Conservation (phyloP, 2,888 invertebrate species). For the Zootermopsis nevadensis region DNA sequence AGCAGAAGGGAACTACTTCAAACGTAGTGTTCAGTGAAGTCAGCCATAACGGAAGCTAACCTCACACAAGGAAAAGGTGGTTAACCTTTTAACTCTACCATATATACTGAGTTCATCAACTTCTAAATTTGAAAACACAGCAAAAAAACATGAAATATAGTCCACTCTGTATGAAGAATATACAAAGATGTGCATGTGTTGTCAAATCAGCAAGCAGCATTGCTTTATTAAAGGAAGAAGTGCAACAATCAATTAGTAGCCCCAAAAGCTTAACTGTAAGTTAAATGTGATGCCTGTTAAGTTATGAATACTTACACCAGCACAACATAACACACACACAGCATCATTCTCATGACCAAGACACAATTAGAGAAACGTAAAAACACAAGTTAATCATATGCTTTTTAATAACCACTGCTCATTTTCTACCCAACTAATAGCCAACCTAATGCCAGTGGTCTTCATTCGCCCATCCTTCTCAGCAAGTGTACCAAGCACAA, state of each 20-base stretch:
- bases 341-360: neutral
- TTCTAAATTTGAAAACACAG: no score
- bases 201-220: neutral
- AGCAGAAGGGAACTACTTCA: no score
- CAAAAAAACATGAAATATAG: neutral
- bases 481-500: no score
- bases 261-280: neutral
- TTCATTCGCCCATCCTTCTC: no score
- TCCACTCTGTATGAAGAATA: neutral
- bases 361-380: neutral
- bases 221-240: neutral
- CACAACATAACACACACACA: neutral
- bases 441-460: no score
- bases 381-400: neutral
- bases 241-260: neutral
- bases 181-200: neutral
- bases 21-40: no score
- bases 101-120: no score
- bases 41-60: no score
- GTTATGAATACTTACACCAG: neutral
- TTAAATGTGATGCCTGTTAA: neutral
- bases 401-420: no score
- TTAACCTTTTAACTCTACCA: no score
- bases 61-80: no score
- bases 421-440: no score